Evolutionary conservation across 2,888 invertebrate genomes (phyloP).

Genomic region (Rhamphomyia laevipes): DNA sequence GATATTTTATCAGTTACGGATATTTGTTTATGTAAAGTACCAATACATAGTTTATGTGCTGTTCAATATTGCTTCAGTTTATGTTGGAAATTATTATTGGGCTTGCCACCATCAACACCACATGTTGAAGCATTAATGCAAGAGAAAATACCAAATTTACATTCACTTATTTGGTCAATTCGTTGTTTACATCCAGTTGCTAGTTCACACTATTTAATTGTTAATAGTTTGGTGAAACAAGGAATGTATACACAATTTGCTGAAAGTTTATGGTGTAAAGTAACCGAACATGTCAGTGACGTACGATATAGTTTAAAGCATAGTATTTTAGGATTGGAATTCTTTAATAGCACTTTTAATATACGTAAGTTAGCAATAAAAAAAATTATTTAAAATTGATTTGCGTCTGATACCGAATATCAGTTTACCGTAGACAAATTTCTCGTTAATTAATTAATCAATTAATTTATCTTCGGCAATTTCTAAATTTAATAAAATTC

Average conservation of each 20-base stretch:
- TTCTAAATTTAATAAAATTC: too few relatives aligned
- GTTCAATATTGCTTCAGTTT: constrained; percentile 78
- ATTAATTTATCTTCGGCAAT: too few relatives aligned
- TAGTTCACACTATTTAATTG: constrained; percentile 81
- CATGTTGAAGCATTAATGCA: constrained; percentile 73
- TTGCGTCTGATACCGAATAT: too few relatives aligned
- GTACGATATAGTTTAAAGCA: constrained; percentile 32
- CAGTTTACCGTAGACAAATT: too few relatives aligned
- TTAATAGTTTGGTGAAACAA: constrained; percentile 73
- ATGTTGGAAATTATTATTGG: constrained; percentile 56
- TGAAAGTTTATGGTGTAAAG: constrained; percentile 33
- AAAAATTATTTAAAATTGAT: not conserved
- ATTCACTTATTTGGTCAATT: constrained; percentile 83
- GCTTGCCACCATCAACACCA: constrained; percentile 79
- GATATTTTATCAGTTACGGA: constrained; percentile 72
- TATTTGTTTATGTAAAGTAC: constrained; percentile 44
- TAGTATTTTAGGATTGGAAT: constrained; percentile 31
- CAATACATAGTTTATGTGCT: constrained; percentile 60
- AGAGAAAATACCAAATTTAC: constrained; percentile 58
- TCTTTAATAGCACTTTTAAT: constrained; percentile 30
- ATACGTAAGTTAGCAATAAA: constrained; percentile 21
- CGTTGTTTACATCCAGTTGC: constrained; percentile 69
- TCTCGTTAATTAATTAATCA: too few relatives aligned
- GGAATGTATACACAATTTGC: constrained; percentile 73
- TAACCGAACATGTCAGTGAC: constrained; percentile 34